A percentile compares a stretch with the other conserved stretches of the same genome.
phyloP scores from a whole-genome alignment of 2,888 invertebrate species.

The Melanotus villosus region DNA sequence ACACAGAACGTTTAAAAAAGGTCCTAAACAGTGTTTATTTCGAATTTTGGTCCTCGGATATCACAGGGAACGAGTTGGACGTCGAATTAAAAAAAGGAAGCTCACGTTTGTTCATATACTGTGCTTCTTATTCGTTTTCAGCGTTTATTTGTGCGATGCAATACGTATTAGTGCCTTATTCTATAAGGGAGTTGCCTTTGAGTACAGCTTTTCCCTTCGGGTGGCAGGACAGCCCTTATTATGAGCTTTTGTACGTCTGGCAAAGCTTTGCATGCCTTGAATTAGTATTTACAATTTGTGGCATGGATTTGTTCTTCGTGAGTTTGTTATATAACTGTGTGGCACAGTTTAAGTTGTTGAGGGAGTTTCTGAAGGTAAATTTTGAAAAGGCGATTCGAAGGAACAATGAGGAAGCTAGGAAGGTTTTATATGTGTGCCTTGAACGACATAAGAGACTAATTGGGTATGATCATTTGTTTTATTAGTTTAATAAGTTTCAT shows the following conservation, averaged over 20 bases:
- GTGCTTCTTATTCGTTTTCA: background rate
- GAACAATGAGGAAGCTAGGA: too few species aligned
- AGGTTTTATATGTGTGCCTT: too few species aligned
- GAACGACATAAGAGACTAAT: too few species aligned
- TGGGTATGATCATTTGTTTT: too few species aligned
- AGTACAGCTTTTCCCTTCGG: background rate
- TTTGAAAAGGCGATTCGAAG: background rate
- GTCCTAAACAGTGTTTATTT: background rate
- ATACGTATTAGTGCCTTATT: background rate
- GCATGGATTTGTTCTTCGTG: conserved; percentile 7
- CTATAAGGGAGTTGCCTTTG: background rate
- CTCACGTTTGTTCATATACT: background rate
- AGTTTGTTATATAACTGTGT: background rate
- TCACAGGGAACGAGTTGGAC: background rate
- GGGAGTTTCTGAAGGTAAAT: background rate
- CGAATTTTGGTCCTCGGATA: conserved; percentile 8
- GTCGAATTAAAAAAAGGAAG: background rate
- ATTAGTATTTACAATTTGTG: background rate
- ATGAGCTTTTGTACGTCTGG: conserved; percentile 4
- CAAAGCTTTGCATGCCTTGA: background rate
- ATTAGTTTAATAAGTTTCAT: too few species aligned
- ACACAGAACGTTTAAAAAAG: background rate
- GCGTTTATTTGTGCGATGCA: background rate
- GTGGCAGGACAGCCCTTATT: background rate
- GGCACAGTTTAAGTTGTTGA: conserved; percentile 14